Conservation (phyloP, 2,797 vertebrate species). For the Gymnothorax javanicus region DNA sequence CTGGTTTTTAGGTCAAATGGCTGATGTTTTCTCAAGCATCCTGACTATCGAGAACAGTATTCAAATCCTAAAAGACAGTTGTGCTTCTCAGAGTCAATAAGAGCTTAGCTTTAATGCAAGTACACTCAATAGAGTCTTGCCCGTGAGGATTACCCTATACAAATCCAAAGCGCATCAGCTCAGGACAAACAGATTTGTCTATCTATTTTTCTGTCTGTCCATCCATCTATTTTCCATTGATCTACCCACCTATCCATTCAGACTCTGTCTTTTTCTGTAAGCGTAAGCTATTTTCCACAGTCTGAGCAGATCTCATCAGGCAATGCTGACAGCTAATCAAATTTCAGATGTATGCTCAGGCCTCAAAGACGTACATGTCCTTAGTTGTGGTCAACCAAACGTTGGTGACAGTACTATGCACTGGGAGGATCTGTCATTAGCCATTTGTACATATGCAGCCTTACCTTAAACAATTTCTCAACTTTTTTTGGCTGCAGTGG, state of each 20-base stretch:
- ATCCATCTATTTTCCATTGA: neutral
- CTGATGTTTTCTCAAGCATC: neutral
- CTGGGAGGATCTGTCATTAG: neutral
- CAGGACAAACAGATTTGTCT: neutral
- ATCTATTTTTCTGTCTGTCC: constrained; percentile 19
- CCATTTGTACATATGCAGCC: neutral
- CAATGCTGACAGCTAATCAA: neutral
- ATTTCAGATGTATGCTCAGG: neutral
- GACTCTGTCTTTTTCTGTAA: neutral
- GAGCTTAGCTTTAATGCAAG: constrained; percentile 33
- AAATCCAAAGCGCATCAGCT: constrained; percentile 22
- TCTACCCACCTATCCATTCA: neutral
- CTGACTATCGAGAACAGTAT: constrained; percentile 1
- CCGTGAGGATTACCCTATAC: constrained; percentile 26
- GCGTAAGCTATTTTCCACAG: neutral
- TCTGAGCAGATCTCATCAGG: neutral
- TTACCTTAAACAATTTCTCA: no score
- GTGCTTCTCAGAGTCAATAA: constrained; percentile 29
- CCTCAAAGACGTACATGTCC: neutral
- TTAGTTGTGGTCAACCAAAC: neutral
- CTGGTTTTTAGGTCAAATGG: neutral
- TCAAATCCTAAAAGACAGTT: constrained; percentile 30
- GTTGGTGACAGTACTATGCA: neutral
- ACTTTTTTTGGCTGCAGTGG: no score
- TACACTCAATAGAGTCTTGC: constrained; percentile 29